A percentile compares a stretch with the other conserved stretches of the same genome.
Evolutionary conservation across 1,140 invertebrate species (phyloP).

Genomic region (Glossosoma conforme): DNA sequence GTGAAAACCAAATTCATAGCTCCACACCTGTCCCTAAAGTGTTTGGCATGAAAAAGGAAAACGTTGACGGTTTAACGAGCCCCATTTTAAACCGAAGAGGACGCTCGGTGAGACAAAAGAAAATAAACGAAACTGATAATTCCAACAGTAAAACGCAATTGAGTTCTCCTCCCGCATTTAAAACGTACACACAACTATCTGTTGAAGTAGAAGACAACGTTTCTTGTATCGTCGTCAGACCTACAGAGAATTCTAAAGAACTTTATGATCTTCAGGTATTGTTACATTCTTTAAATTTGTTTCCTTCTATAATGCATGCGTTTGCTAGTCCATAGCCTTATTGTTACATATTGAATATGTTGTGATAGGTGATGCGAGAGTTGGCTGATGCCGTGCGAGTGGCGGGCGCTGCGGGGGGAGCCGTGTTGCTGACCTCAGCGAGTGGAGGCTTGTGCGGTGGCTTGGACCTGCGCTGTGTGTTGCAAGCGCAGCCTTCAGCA

Average conservation of each 20-base stretch:
- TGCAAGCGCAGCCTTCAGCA: slow-evolving; percentile 16
- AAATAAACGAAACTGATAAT: no score
- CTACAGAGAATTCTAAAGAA: slow-evolving; percentile 11
- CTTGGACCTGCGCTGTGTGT: slow-evolving; percentile 18
- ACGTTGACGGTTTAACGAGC: no score
- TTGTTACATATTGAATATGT: neutral
- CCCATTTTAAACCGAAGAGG: no score
- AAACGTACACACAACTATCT: slow-evolving; percentile 14
- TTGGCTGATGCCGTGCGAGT: slow-evolving; percentile 16
- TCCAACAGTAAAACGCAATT: no score
- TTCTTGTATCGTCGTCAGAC: slow-evolving; percentile 18
- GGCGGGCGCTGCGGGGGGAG: neutral
- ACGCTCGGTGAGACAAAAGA: no score
- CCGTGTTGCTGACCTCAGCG: slow-evolving; percentile 15
- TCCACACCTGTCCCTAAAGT: no score
- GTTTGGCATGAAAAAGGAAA: no score
- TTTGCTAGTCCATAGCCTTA: no score
- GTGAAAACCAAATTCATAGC: no score
- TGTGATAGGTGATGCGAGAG: slow-evolving; percentile 20
- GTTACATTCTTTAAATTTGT: slow-evolving; percentile 2
- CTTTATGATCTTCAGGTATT: slow-evolving; percentile 19
- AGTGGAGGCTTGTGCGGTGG: slow-evolving; percentile 17
- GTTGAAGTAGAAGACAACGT: slow-evolving; percentile 13
- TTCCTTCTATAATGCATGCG: no score
- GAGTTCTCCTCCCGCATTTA: neutral